phyloP scores from a whole-genome alignment of 2,888 invertebrate species.

The Leptinotarsa rubiginosa region DNA sequence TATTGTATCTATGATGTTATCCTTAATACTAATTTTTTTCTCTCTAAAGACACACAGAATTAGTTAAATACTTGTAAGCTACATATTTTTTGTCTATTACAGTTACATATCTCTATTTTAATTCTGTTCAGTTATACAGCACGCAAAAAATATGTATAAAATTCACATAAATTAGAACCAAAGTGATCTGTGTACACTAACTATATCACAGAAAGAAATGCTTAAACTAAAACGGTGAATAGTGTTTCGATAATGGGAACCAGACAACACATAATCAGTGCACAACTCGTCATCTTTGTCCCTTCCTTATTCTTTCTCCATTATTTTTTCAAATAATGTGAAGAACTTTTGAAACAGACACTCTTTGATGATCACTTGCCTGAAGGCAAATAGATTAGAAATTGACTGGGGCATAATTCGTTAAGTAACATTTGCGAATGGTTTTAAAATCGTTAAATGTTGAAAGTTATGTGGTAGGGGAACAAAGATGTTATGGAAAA shows the following conservation, averaged over 20 bases:
- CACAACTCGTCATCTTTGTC: slow-evolving; percentile 17
- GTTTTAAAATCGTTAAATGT: no score
- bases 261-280: slow-evolving; percentile 41
- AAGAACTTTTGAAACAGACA: slow-evolving; percentile 32
- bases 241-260: slow-evolving; percentile 38
- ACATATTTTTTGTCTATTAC: slow-evolving; percentile 51
- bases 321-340: slow-evolving; percentile 40
- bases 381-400: background rate
- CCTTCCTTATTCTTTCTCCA: slow-evolving; percentile 32
- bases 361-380: slow-evolving; percentile 6
- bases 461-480: background rate
- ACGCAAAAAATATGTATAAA: slow-evolving; percentile 43
- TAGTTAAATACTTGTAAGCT: slow-evolving; percentile 58
- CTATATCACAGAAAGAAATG: slow-evolving; percentile 60
- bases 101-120: slow-evolving; percentile 51
- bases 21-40: slow-evolving; percentile 50
- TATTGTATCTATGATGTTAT: slow-evolving; percentile 42
- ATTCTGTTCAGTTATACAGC: slow-evolving; percentile 52
- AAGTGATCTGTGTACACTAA: slow-evolving; percentile 53
- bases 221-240: slow-evolving; percentile 48
- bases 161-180: slow-evolving; percentile 41
- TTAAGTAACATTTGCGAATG: no score
- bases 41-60: slow-evolving; percentile 59
- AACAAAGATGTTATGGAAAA: background rate
- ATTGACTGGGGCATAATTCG: background rate